Base-by-base conservation (phyloP, 1,140 invertebrate genomes). In the Globodera ellingtonae region DNA sequence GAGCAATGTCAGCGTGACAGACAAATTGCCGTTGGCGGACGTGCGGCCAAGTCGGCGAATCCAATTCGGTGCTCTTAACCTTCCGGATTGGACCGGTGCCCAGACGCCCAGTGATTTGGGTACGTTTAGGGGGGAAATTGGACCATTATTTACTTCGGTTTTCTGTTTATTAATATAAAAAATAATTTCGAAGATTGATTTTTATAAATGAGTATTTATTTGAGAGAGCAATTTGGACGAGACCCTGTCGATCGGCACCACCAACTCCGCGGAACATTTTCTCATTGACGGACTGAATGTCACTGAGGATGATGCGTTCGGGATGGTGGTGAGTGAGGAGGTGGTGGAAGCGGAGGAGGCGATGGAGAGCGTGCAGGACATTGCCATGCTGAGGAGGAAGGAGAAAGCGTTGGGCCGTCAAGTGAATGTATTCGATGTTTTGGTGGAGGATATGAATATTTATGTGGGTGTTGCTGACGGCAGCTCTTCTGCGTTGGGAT, bases 351-450 rank as follows among this genome's bases (percentile, higher is more conserved):
- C 52, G 46, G 75, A 65, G 18, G 75, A 65, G 69, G 75, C 75
- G n/a, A 21, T 15, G 21, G 75, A 77, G 50, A 69, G 69, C 8
- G 44, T 48, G 9, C 44, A 18, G 4, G 75, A 69, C n/a, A 66
- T 75, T 24, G 35, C 71, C 8, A 46, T 79, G 24, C 62, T 72
- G 21, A 74, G 72, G 56, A 15, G 56, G n/a, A 80, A 69, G 46
- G 79, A 78, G 10, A 75, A 67, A n/a, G 46, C 74, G 21, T 35
- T 80, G 21, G 56, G 44, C n/a, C 73, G 65, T n/a, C 56, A 80
- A 67, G 59, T 80, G 69, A 80, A 80, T 80, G 59, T 78, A 18
- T 78, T 79, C 69, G 73, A 80, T 18, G 46, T 80, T 13, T 44
- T 80, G n/a, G 47, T 80, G 46, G 79, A 80, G n/a, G 72, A 75